Evolutionary conservation across 2,797 vertebrate genomes (phyloP), one percentile per base, ranked within the genome.

Genomic region (Mastacembelus armatus): DNA sequence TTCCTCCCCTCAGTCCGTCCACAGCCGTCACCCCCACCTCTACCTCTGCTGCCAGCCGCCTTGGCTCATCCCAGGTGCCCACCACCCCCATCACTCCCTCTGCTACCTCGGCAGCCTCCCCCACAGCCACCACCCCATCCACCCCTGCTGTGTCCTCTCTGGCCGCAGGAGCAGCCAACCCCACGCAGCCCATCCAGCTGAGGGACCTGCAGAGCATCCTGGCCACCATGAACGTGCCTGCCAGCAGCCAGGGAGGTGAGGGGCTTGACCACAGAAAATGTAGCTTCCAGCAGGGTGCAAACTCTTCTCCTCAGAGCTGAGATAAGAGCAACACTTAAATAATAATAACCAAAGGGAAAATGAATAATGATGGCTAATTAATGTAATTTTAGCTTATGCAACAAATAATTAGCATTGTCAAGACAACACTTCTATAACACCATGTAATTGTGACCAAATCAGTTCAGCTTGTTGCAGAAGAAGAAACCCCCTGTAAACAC

Each of bases 131-230:
- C 48, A 95, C 96, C 47, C 94, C 96, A 2, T 89, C 96, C 4
- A 94, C 95, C 39, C 94, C 96, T 0, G 89, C 91, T 0, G 88
- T 86, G 5, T 86, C 93, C 0, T 92, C 94, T 15, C 88, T 93
- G 7, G 93, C 96, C 0, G 94, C 94, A 2, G 95, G 93, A 0
- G 92, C 93, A 0, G 84, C 95, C 43, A 97, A 95, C 85, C 95
- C 97, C 1, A 94, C 96, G 0, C 97, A 98, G 90, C 95, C 96
- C 87, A 99, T 99, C 83, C 97, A 99, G 85, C 80, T 99, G 82
- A 96, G 96, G 2, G 98, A 99, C 92, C 94, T 99, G 44, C 98
- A 98, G 94, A 99, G 94, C 91, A 99, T 99, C 70, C 90, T 99
- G 74, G 97, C 98, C 44, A 99, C 96, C 57, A 99, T 99, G 98